phyloP scores from a whole-genome alignment of 2,888 invertebrate species.

The Lobophora halterata region DNA sequence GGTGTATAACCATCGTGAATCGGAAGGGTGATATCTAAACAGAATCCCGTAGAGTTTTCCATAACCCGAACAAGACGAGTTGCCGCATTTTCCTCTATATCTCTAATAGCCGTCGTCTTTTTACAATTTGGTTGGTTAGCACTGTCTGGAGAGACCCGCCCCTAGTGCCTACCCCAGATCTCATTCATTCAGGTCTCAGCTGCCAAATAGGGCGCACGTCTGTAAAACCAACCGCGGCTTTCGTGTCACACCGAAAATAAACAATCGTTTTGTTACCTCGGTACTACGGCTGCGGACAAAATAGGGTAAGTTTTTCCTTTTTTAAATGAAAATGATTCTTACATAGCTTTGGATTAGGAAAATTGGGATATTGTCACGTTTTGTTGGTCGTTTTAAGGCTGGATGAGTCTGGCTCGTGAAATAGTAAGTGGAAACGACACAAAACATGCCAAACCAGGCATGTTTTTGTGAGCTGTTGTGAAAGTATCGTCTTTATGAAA shows the following conservation, averaged over 20 bases:
- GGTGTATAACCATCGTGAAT: constrained; percentile 26
- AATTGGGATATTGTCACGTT: constrained; percentile 6
- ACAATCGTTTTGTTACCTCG: constrained; percentile 17
- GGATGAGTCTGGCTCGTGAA: constrained; percentile 6
- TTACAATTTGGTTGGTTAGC: constrained; percentile 42
- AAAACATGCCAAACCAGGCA: no score
- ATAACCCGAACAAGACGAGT: constrained; percentile 42
- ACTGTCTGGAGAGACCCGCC: constrained; percentile 59
- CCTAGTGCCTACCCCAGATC: constrained; percentile 59
- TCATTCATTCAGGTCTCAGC: constrained; percentile 65
- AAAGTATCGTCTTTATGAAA: no score
- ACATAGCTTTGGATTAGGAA: background rate
- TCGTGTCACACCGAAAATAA: constrained; percentile 35
- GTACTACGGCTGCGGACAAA: constrained; percentile 1
- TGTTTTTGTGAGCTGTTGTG: constrained; percentile 7
- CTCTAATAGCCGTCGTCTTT: constrained; percentile 25
- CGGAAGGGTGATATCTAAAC: constrained; percentile 26
- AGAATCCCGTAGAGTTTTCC: constrained; percentile 57
- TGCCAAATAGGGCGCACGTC: constrained; percentile 44
- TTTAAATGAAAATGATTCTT: background rate
- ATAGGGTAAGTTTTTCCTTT: constrained; percentile 23
- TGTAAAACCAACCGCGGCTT: constrained; percentile 35
- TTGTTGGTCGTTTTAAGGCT: constrained; percentile 13
- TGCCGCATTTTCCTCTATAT: constrained; percentile 23
- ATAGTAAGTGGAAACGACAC: constrained; percentile 15